phyloP scores from a whole-genome alignment of 2,888 invertebrate genomes.

The Endotricha flammealis region DNA sequence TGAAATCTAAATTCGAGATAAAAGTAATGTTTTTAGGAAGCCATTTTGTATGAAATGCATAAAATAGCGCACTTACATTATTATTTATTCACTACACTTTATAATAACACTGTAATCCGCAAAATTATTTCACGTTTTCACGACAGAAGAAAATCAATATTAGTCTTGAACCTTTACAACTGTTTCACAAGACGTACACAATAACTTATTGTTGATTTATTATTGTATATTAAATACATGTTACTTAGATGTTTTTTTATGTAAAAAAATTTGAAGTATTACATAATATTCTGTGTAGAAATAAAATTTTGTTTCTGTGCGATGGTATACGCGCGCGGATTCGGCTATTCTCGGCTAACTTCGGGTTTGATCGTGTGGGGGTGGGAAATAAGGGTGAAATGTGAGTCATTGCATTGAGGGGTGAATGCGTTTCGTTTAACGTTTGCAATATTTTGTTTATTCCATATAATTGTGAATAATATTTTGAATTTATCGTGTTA shows the following conservation, averaged over 20 bases:
- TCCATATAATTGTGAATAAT: too few species aligned
- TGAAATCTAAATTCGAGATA: constrained; percentile 8
- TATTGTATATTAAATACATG: constrained; percentile 7
- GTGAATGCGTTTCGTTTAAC: constrained; percentile 61
- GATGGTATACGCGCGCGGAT: constrained; percentile 38
- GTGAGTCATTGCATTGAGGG: constrained; percentile 66
- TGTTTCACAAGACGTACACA: constrained; percentile 17
- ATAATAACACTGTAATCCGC: constrained; percentile 62
- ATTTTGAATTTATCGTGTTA: too few species aligned
- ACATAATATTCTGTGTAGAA: constrained; percentile 56
- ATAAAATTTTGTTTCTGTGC: constrained; percentile 60
- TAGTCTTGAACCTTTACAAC: constrained; percentile 32
- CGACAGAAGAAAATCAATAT: constrained; percentile 72
- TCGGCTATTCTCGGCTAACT: constrained; percentile 41
- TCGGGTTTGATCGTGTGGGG: constrained; percentile 45
- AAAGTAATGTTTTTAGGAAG: neutral
- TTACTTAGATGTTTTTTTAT: constrained; percentile 21
- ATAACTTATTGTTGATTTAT: neutral
- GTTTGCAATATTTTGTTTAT: constrained; percentile 9
- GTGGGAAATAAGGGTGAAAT: constrained; percentile 49
- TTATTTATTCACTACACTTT: constrained; percentile 41
- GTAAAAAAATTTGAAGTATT: constrained; percentile 47
- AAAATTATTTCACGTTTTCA: constrained; percentile 49
- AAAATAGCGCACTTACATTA: constrained; percentile 30
- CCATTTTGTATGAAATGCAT: neutral